Conservation (phyloP, 2,797 vertebrate species). For the Muraenolepis orangiensis region DNA sequence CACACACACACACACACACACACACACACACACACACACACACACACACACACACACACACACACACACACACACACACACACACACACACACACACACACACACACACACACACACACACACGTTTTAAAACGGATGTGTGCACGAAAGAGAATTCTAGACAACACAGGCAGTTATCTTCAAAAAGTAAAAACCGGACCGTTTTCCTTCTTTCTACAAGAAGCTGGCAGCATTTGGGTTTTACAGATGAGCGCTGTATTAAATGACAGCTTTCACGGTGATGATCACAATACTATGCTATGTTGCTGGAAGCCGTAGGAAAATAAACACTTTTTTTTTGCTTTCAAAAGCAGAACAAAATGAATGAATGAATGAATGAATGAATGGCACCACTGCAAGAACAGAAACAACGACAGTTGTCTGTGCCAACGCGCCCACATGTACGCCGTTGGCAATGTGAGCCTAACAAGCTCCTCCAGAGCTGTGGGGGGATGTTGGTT, state of each 20-base stretch:
- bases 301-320: not conserved
- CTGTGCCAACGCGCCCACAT: not conserved
- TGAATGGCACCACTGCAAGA: not conserved
- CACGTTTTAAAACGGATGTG: not conserved
- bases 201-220: not conserved
- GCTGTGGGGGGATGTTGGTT: not conserved
- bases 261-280: not conserved
- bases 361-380: not conserved
- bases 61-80: not conserved
- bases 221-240: not conserved
- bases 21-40: not conserved
- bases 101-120: not conserved
- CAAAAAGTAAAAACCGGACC: not conserved
- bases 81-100: not conserved
- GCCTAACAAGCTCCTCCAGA: not conserved
- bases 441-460: not conserved
- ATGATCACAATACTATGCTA: not conserved
- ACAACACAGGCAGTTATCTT: not conserved
- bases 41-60: not conserved
- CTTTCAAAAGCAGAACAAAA: not conserved
- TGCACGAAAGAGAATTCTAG: not conserved
- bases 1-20: not conserved
- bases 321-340: not conserved
- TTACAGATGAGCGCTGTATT: not conserved
- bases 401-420: not conserved